These are phyloP conservation scores for Balearica regulorum DNA, from an alignment of 2,797 vertebrate species.

Conservation along the genomic window DNA sequence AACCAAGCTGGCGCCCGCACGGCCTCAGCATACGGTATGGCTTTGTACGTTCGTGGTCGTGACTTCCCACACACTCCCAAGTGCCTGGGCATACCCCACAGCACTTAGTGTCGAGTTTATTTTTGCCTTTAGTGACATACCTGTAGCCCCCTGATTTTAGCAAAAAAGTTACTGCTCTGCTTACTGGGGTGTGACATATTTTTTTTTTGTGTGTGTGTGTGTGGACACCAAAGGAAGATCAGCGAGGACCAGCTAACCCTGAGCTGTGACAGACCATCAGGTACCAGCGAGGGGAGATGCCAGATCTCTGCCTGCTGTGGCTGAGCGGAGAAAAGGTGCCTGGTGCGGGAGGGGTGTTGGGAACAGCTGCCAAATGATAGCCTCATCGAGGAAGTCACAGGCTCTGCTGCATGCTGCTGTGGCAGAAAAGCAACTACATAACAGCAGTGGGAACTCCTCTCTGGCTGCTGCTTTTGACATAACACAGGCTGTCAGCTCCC, in stretches of 20 bases:
- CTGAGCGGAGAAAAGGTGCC: neutral
- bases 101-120: neutral
- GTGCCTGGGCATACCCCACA: neutral
- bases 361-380: neutral
- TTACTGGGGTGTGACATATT: neutral
- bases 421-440: neutral
- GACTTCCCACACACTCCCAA: neutral
- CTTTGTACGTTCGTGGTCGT: rapidly evolving
- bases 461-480: neutral
- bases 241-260: neutral
- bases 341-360: rapidly evolving
- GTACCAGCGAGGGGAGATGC: neutral
- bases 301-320: neutral
- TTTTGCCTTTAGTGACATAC: neutral
- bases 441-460: neutral
- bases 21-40: neutral
- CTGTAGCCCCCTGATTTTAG: neutral
- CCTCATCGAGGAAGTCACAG: neutral
- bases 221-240: neutral
- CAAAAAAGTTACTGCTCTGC: neutral
- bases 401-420: neutral
- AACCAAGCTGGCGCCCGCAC: rapidly evolving
- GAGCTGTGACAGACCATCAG: neutral
- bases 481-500: neutral
- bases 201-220: neutral